Evolutionary conservation across 2,888 invertebrate species (phyloP), one percentile per base, ranked within the genome.

Genomic region (Polietes domitor): DNA sequence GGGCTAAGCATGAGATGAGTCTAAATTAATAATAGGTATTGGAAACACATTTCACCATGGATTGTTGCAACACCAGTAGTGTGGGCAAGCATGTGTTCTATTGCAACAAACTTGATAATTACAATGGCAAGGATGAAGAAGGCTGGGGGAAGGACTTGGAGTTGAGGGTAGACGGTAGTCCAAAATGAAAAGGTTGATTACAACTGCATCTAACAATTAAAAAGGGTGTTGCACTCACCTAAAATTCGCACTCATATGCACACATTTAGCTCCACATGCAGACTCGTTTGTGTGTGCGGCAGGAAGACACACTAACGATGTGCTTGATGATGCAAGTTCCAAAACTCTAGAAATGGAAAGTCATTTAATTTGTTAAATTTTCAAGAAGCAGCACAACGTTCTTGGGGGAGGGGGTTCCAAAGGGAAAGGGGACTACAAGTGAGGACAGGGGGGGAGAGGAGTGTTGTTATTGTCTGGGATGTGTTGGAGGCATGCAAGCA

Each of bases 361-460:
- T 87, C 92, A 92, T 92, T 92, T 92, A 92, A 92, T 91, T 92
- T 92, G 92, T 91, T 90, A 91, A 90, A 91, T 89, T 90, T 89
- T 63, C 68, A 47, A 79, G 17, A 63, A 73, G 65, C 21, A 41
- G 26, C 43, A 63, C 43, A 75, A 65, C 10, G 65, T 77, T 3
- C 37, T 58, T 74, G 37, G 37, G 61, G 43, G 50, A 41, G 37
- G 63, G n/a, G n/a, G n/a, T n/a, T n/a, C n/a, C n/a, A n/a, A n/a
- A n/a, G n/a, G n/a, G n/a, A n/a, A n/a, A n/a, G n/a, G n/a, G n/a
- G n/a, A n/a, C 5, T 32, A 9, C 19, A 21, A 37, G 12, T 12
- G 24, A 24, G 21, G 26, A 58, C 58, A 21, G 3, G 26, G 10
- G 15, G 26, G 15, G 65, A 17, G 41, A n/a, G 10, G 9, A 12